Percentiles rank a stretch among this genome's conserved stretches.
phyloP scores from a whole-genome alignment of 2,113 vertebrate species.

The Galeopterus variegatus region DNA sequence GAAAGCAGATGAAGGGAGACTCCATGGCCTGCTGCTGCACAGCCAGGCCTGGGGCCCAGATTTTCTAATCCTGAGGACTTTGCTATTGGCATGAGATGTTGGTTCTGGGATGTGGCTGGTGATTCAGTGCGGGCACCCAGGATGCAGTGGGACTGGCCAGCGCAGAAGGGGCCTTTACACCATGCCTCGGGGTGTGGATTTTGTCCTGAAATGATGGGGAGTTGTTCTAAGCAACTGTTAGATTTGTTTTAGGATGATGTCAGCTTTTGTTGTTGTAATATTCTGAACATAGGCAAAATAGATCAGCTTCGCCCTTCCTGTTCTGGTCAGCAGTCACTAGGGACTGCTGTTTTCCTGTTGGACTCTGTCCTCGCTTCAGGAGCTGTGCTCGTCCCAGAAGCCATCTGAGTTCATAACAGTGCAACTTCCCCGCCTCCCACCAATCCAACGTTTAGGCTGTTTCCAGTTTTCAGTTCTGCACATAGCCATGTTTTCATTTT shows the following conservation, averaged over 20 bases:
- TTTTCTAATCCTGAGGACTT: not conserved
- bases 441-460: rapidly evolving
- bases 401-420: not conserved
- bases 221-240: not conserved
- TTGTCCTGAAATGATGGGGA: no score
- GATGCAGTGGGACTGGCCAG: not conserved
- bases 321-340: not conserved
- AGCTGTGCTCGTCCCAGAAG: not conserved
- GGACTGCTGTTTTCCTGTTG: not conserved
- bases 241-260: not conserved
- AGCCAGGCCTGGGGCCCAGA: not conserved
- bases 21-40: rapidly evolving
- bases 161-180: not conserved
- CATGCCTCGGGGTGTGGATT: not conserved
- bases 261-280: not conserved
- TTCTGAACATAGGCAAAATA: not conserved
- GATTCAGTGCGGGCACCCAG: not conserved
- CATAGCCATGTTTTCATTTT: not conserved
- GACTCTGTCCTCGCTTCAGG: no score
- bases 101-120: not conserved
- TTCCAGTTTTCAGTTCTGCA: not conserved
- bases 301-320: not conserved
- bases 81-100: not conserved
- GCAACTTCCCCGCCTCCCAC: not conserved
- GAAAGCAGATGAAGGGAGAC: not conserved